These are phyloP conservation scores for Pseudachorutes palmiensis DNA, from an alignment of 1,140 invertebrate species.

Conservation along the genomic window DNA sequence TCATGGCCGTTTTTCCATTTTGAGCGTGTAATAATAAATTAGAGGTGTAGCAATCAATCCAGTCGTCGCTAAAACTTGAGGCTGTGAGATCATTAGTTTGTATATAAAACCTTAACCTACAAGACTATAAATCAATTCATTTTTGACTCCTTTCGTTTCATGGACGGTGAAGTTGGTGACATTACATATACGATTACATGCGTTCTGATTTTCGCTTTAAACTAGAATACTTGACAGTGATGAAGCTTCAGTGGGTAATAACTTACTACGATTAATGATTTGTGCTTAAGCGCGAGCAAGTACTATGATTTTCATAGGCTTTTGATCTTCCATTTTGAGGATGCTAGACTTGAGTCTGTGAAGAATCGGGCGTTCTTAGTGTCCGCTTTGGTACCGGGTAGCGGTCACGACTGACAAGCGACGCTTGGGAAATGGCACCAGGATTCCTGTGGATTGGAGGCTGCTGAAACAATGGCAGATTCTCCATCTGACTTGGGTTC, in stretches of 20 bases:
- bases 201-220: not conserved
- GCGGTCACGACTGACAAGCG: constrained; percentile 7
- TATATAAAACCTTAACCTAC: not conserved
- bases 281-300: not conserved
- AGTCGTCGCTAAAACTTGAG: not conserved
- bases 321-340: not conserved
- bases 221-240: not conserved
- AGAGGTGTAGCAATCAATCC: not conserved
- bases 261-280: not conserved
- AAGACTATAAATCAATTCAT: not conserved
- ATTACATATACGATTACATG: not conserved
- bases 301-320: not conserved
- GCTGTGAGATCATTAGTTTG: constrained; percentile 6
- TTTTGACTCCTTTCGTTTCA: not conserved
- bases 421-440: constrained; percentile 18
- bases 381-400: constrained; percentile 21
- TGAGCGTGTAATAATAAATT: not conserved
- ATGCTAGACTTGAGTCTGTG: constrained; percentile 34
- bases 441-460: constrained; percentile 20
- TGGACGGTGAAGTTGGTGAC: not conserved
- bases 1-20: not conserved
- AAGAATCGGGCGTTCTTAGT: constrained; percentile 24
- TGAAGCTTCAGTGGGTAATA: not conserved
- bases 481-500: constrained; percentile 16
- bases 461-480: constrained; percentile 24